Evolutionary conservation across 2,113 vertebrate genomes (phyloP).

Genomic region (Cyanoderma ruficeps): DNA sequence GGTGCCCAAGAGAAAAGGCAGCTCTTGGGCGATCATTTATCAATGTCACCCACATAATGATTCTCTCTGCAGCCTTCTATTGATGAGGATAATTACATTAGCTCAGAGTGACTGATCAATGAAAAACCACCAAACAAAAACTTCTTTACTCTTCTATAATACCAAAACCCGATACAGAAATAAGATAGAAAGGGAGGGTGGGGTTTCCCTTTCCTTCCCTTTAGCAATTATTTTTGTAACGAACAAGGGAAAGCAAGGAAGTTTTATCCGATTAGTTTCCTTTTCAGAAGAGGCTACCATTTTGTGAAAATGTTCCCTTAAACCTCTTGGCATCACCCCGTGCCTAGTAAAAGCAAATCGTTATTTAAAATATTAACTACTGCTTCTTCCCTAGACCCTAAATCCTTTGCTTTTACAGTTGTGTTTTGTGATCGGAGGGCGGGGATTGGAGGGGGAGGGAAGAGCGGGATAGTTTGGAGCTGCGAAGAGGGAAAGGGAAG

Average conservation of each 20-base stretch:
- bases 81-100: slow-evolving; percentile 99
- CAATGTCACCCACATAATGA: slow-evolving; percentile 99
- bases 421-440: not conserved
- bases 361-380: slow-evolving; percentile 32
- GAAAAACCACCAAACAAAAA: slow-evolving; percentile 94
- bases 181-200: slow-evolving; percentile 71
- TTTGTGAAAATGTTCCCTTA: slow-evolving; percentile 57
- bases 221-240: slow-evolving; percentile 38
- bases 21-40: slow-evolving; percentile 99
- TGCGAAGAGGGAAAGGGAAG: slow-evolving; percentile 1
- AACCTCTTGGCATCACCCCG: slow-evolving; percentile 19
- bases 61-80: slow-evolving; percentile 99
- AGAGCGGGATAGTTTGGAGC: not conserved
- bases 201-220: slow-evolving; percentile 63
- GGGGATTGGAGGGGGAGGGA: too few relatives aligned
- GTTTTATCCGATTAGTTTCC: slow-evolving; percentile 41
- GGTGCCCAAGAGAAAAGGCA: slow-evolving; percentile 93
- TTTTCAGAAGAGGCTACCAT: slow-evolving; percentile 41
- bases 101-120: slow-evolving; percentile 99
- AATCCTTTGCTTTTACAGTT: not conserved
- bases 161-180: slow-evolving; percentile 83
- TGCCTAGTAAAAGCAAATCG: slow-evolving; percentile 32
- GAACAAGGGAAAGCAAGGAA: slow-evolving; percentile 41
- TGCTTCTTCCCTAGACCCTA: not conserved
- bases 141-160: slow-evolving; percentile 91